Evolutionary conservation across 2,888 invertebrate genomes (phyloP), one percentile per base, ranked within the genome.

Genomic region (Torymus aiolomorphi): DNA sequence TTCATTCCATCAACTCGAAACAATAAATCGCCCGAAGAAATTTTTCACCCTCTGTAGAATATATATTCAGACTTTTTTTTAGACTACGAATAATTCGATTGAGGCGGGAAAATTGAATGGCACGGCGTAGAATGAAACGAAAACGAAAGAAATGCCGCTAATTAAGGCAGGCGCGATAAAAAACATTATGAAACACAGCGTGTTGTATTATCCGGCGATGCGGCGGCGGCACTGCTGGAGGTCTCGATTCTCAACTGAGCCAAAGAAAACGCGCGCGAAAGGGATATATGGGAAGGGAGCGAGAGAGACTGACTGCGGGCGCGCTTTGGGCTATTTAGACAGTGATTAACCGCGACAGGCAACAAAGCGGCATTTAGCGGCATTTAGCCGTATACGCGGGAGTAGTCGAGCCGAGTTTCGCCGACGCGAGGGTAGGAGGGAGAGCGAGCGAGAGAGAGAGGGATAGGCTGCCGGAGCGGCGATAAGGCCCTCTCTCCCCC

Each of bases 301-400:
- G 65, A 56, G 42, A 42, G 57, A 24, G 31, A 14, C 69, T 16
- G 73, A 67, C 56, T 52, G 71, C 42, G 69, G 72, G 80, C 81
- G 69, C 75, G 80, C 81, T 69, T 72, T 57, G 76, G 76, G 71
- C 81, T 78, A 81, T 74, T 79, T 74, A 67, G 78, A 85, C 85
- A 86, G 86, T 86, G 87, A 88, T 88, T 88, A 88, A 87, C 88
- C 86, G 85, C 86, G 87, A 86, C 86, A 85, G 85, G 84, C 85
- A 86, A 88, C 88, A 88, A 87, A 87, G 87, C 86, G 84, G 86
- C 84, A 88, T 88, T 88, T 87, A 88, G 87, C 87, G 86, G 87
- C 85, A 75, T 75, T 75, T 75, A 75, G 67, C 66, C 59, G 69
- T 69, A 56, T 69, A 56, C 31, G 69, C 24, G 14, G n/a, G 42